Evolutionary conservation across 2,113 vertebrate genomes (phyloP), one percentile per base, ranked within the genome.

Genomic region (Protobothrops flavoviridis): DNA sequence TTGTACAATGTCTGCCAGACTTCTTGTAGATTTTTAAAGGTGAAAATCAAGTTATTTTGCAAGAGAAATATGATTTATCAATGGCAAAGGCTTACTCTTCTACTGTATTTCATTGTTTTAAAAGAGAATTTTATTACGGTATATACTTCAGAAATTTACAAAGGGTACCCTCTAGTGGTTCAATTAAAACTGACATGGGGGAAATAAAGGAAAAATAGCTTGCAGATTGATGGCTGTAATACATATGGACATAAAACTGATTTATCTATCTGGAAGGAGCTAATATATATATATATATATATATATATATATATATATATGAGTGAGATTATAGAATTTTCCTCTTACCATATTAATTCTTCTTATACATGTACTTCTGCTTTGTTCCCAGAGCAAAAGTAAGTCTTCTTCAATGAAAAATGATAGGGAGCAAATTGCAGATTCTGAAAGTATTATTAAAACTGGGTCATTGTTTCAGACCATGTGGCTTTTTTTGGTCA

Each of bases 101-200:
- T 93, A 69, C 11, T 69, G 13, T 69, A 90, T 89, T 87, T 92
- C 10, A 56, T 4, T 0, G 43, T 89, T 96, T 94, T 91, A 43
- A 90, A 64, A 48, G 43, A 57, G 23, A 9, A 0, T 20, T 59
- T 69, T 52, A 69, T 24, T 57, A n/a, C n/a, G n/a, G n/a, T n/a
- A 1, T 23, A 4, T 86, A n/a, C 12, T 88, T 55, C 48, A 94
- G 43, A 94, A 92, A 5, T 74, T 91, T 97, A 94, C 95, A 2
- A 89, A 87, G 90, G 52, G 93, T 93, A 56, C 97, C 1, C 95
- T 97, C 97, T 96, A 93, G 95, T 96, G 97, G 94, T 53, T 24
- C 50, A 93, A 52, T 0, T 3, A 0, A 43, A 50, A 92, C 12
- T 0, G 45, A 88, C 9, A 3, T 0, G 1, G 45, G 0, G 3